Evolutionary conservation across 1,140 invertebrate species (phyloP).

Genomic region (Euglossa dilemma): DNA sequence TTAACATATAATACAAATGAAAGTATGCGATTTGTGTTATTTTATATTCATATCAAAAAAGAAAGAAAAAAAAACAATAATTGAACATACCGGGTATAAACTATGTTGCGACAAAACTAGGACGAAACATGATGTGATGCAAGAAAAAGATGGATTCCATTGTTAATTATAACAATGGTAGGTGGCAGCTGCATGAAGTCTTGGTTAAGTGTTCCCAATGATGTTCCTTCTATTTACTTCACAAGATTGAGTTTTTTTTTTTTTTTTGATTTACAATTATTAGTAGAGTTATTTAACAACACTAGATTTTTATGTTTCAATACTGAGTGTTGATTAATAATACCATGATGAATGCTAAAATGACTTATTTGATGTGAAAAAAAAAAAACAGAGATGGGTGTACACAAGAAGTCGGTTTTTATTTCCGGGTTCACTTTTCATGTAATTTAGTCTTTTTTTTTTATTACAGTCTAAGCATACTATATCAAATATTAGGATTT

Average conservation of each 20-base stretch:
- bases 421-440: slow-evolving; percentile 68
- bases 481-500: slow-evolving; percentile 73
- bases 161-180: slow-evolving; percentile 66
- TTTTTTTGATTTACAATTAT: slow-evolving; percentile 71
- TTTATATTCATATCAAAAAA: slow-evolving; percentile 17
- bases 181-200: slow-evolving; percentile 74
- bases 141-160: slow-evolving; percentile 62
- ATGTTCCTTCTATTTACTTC: slow-evolving; percentile 76
- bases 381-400: slow-evolving; percentile 65
- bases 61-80: neutral
- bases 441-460: slow-evolving; percentile 72
- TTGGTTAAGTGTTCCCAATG: slow-evolving; percentile 75
- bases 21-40: slow-evolving; percentile 35
- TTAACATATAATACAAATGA: neutral
- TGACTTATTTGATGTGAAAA: slow-evolving; percentile 69
- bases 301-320: slow-evolving; percentile 78
- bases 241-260: slow-evolving; percentile 74
- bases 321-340: slow-evolving; percentile 77
- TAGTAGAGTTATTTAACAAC: slow-evolving; percentile 76
- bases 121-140: slow-evolving; percentile 60
- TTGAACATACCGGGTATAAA: slow-evolving; percentile 23
- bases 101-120: slow-evolving; percentile 63
- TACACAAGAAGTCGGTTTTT: slow-evolving; percentile 70
- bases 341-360: slow-evolving; percentile 69
- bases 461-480: slow-evolving; percentile 73